phyloP scores from a whole-genome alignment of 1,140 invertebrate genomes.

The Bemisia tabaci region DNA sequence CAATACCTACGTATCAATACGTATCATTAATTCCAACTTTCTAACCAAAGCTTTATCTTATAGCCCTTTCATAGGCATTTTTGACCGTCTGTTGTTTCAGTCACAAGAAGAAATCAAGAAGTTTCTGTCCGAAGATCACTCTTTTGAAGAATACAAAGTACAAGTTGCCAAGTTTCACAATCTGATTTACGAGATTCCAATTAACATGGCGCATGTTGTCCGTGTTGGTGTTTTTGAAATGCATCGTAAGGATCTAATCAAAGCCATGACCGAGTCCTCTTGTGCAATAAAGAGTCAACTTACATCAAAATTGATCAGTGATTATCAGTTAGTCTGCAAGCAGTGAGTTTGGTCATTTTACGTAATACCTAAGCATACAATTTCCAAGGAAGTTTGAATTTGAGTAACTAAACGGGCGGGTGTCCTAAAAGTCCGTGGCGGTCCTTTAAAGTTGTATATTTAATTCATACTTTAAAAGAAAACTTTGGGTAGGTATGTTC shows the following conservation, averaged over 20 bases:
- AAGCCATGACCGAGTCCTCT: conserved; percentile 49
- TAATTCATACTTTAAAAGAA: no score
- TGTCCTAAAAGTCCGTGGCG: no score
- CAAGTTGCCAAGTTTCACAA: conserved; percentile 49
- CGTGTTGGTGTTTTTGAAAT: conserved; percentile 76
- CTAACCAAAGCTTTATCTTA: no score
- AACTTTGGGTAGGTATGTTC: no score
- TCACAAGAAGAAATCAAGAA: conserved; percentile 43
- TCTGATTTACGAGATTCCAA: conserved; percentile 45
- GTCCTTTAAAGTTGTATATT: no score
- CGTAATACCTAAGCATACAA: no score
- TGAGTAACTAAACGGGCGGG: no score
- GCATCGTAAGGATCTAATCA: conserved; percentile 64
- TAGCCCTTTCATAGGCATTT: no score
- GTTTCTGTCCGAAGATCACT: conserved; percentile 49
- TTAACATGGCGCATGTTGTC: conserved; percentile 47
- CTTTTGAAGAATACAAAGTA: conserved; percentile 50
- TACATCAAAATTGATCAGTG: conserved; percentile 53
- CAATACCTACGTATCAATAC: no score
- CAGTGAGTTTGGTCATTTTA: conserved; percentile 41
- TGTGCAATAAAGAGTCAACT: conserved; percentile 54
- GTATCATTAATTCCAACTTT: no score
- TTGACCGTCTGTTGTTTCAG: no score
- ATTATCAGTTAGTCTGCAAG: conserved; percentile 66
- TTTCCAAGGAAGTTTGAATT: no score